Evolutionary conservation across 2,113 vertebrate genomes (phyloP).

Genomic region (Eubucco bourcierii): DNA sequence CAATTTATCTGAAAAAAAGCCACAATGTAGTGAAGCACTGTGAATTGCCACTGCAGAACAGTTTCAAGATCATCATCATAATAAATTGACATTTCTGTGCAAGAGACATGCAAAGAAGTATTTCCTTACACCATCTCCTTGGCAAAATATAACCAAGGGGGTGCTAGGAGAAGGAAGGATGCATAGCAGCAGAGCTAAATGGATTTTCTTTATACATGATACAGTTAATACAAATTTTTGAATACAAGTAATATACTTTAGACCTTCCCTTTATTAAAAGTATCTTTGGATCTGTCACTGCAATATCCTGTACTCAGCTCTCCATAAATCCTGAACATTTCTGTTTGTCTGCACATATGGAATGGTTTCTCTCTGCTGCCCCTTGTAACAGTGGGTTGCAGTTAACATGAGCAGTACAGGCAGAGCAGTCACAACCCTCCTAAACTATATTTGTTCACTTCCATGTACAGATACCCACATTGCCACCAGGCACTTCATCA

Average conservation of each 20-base stretch:
- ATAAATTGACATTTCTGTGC: not conserved
- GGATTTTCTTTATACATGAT: not conserved
- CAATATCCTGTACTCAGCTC: not conserved
- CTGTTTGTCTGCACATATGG: not conserved
- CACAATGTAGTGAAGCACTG: not conserved
- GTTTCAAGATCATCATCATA: not conserved
- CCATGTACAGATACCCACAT: rapidly evolving
- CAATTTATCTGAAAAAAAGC: not conserved
- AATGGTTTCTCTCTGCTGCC: too few species aligned
- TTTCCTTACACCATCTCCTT: not conserved
- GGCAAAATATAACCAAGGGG: not conserved
- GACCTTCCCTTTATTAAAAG: not conserved
- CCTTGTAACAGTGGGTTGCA: not conserved
- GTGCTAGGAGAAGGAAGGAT: not conserved
- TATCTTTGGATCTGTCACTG: not conserved
- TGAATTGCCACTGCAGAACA: not conserved
- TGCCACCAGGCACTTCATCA: not conserved
- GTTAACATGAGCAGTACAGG: too few species aligned
- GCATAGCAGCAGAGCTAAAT: not conserved
- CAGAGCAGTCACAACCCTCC: not conserved
- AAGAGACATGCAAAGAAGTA: not conserved
- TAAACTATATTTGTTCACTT: not conserved
- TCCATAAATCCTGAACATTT: not conserved
- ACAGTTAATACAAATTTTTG: not conserved
- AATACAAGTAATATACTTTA: not conserved